Evolutionary conservation across 2,888 invertebrate species (phyloP), one percentile per base, ranked within the genome.

Genomic region (Dynastes hyllus): DNA sequence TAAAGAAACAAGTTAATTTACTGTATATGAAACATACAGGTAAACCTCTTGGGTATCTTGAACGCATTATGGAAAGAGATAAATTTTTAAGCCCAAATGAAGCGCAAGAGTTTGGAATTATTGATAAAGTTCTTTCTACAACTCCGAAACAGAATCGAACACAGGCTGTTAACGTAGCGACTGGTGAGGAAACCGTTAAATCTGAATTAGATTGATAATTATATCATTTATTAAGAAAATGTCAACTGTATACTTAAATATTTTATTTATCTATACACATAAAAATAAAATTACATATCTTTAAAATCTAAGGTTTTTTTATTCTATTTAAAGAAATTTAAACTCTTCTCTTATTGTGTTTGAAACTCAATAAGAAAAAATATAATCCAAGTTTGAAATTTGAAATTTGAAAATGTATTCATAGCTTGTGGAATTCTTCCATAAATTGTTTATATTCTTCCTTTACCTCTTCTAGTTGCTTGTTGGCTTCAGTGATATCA

Each of bases 11-110:
- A 87, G 94, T 99, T 50, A 98, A 98, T 87, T 88, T 90, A 50
- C 91, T 99, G 37, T 99, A 98, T 90, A 95, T 95, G 0, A 95
- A 96, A 87, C 99, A 99, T 88, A 98, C 99, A 0, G 95, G 96
- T 1, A 92, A 95, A 83, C 88, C 89, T 0, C 86, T 92, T 61
- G 92, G 92, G 13, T 90, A 89, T 81, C 90, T 93, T 81, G 96
- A 96, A 87, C 87, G 87, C 69, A 94, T 92, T 79, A 97, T 99
- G 95, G 99, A 99, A 88, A 92, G 99, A 73, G 99, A 99, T 87
- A 93, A 95, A 84, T 99, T 98, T 86, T 96, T 99, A 97, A 94
- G 93, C 78, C 97, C 99, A 0, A 88, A 89, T 2, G 97, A 98
- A 90, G 99, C 99, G 0, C 95, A 96, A 88, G 90, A 92, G 16